Evolutionary conservation across 2,113 vertebrate genomes (phyloP).

Genomic region (Promerops cafer): DNA sequence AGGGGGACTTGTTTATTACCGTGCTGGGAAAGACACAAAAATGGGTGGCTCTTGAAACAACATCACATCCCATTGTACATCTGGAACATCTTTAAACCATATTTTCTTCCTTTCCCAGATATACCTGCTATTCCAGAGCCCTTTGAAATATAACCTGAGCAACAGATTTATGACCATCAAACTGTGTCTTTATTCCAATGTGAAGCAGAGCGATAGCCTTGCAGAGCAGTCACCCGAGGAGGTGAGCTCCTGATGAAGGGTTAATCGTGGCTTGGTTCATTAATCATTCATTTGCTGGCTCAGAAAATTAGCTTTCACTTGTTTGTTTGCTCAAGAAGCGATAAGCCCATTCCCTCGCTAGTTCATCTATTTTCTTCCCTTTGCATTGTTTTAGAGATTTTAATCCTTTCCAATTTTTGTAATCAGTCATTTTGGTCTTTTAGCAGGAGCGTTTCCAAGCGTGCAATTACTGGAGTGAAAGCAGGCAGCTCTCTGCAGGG

Average conservation of each 20-base stretch:
- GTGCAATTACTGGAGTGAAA: neutral
- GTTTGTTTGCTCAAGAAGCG: conserved; percentile 57
- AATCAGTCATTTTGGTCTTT: conserved; percentile 51
- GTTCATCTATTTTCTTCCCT: conserved; percentile 47
- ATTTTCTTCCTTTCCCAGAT: neutral
- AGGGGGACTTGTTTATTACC: neutral
- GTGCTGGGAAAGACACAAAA: neutral
- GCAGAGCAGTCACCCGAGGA: neutral
- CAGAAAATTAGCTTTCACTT: conserved; percentile 57
- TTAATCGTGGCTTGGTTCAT: conserved; percentile 30
- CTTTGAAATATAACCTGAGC: conserved; percentile 31
- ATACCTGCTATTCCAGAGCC: neutral
- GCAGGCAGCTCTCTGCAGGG: neutral
- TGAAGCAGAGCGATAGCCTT: neutral
- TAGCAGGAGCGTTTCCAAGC: conserved; percentile 16
- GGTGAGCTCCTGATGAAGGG: conserved; percentile 21
- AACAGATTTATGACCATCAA: neutral
- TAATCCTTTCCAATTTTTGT: conserved; percentile 51
- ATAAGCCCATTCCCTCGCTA: conserved; percentile 18
- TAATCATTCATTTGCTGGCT: conserved; percentile 59
- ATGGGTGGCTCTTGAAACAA: neutral
- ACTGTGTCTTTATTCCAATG: neutral
- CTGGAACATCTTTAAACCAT: neutral
- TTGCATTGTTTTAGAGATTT: conserved; percentile 50
- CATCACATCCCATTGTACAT: neutral